A percentile compares a stretch with the other conserved stretches of the same genome.
Conservation (phyloP, 2,888 invertebrate species). For the Leucozona laternaria region DNA sequence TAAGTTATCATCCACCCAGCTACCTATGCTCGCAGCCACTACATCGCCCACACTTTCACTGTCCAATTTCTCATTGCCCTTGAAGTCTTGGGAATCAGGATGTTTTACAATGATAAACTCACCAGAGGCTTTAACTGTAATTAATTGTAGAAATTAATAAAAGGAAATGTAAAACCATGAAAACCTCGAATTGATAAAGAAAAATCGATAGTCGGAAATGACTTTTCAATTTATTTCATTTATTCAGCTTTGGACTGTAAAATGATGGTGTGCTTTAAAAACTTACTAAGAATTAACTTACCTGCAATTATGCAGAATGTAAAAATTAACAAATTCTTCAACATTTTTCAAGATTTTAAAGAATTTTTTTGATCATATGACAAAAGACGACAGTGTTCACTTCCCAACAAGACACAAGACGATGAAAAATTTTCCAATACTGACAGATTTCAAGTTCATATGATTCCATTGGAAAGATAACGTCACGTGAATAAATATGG, state of each 20-base stretch:
- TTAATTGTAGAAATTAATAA: neutral
- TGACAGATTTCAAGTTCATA: conserved; percentile 65
- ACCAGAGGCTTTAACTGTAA: conserved; percentile 80
- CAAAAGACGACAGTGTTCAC: conserved; percentile 76
- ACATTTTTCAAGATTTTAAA: conserved; percentile 79
- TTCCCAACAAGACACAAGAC: conserved; percentile 41
- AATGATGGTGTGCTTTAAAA: neutral
- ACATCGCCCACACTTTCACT: conserved; percentile 89
- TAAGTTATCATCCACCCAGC: conserved; percentile 88
- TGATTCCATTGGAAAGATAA: conserved; percentile 56
- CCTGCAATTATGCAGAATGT: conserved; percentile 81
- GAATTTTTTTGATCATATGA: conserved; percentile 82
- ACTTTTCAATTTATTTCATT: neutral
- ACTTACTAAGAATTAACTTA: conserved; percentile 78
- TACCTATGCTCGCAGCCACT: conserved; percentile 89
- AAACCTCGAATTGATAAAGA: conserved; percentile 24
- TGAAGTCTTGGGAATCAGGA: conserved; percentile 88
- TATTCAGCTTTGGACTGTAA: neutral
- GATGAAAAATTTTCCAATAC: conserved; percentile 55
- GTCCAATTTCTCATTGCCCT: conserved; percentile 86
- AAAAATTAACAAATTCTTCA: conserved; percentile 80
- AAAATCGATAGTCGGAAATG: conserved; percentile 57
- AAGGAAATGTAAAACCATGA: neutral
- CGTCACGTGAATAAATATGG: conserved; percentile 51
- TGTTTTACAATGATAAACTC: conserved; percentile 89